These are phyloP conservation scores for Leguminivora glycinivorella DNA, from an alignment of 1,140 invertebrate species.

Conservation along the genomic window DNA sequence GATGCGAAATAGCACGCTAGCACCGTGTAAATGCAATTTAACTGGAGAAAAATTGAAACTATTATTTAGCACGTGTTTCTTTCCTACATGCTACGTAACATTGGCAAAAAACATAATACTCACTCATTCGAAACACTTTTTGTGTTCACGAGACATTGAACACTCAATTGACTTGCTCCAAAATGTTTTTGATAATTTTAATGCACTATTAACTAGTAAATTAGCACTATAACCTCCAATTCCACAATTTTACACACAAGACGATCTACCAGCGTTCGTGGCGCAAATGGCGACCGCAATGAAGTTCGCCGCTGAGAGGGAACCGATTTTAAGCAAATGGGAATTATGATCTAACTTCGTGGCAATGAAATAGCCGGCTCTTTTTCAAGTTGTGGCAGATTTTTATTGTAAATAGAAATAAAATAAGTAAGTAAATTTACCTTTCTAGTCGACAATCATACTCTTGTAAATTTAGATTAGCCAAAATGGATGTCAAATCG, in stretches of 20 bases:
- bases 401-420: slow-evolving; percentile 42
- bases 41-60: slow-evolving; percentile 32
- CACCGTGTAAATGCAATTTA: slow-evolving; percentile 28
- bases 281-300: slow-evolving; percentile 70
- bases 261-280: slow-evolving; percentile 54
- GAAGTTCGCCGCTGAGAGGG: slow-evolving; percentile 48
- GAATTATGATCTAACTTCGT: slow-evolving; percentile 59
- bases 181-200: slow-evolving; percentile 42
- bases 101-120: slow-evolving; percentile 44
- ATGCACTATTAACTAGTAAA: slow-evolving; percentile 51
- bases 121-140: slow-evolving; percentile 51
- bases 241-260: slow-evolving; percentile 53
- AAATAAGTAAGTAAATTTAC: slow-evolving; percentile 50
- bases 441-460: slow-evolving; percentile 62
- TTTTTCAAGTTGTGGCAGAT: slow-evolving; percentile 36
- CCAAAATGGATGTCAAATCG: slow-evolving; percentile 51
- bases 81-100: slow-evolving; percentile 39
- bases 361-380: slow-evolving; percentile 39
- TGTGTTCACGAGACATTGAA: slow-evolving; percentile 40
- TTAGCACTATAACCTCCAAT: slow-evolving; percentile 70
- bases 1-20: slow-evolving; percentile 8
- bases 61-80: slow-evolving; percentile 34
- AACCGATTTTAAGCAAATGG: slow-evolving; percentile 34
- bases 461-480: slow-evolving; percentile 74
- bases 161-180: slow-evolving; percentile 37